Conservation (phyloP, 2,888 invertebrate species). For the Scelioninae gen. 2 region DNA sequence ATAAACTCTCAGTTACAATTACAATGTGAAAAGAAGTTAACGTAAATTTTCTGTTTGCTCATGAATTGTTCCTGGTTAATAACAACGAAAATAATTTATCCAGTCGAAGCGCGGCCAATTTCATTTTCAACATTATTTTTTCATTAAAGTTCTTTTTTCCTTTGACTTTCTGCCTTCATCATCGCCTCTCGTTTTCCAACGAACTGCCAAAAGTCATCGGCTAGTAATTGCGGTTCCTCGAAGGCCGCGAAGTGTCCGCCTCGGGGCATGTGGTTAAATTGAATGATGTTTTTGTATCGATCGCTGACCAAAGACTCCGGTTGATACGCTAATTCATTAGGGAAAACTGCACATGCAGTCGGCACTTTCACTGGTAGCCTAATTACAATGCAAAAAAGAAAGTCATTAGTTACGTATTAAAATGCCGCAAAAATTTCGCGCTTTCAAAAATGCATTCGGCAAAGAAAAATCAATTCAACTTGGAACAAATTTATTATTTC, state of each 20-base stretch:
- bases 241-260: conserved; percentile 93
- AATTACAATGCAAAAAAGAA: conserved; percentile 13
- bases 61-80: too few relatives aligned
- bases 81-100: too few relatives aligned
- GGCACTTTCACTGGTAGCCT: conserved; percentile 84
- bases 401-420: too few relatives aligned
- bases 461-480: too few relatives aligned
- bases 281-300: conserved; percentile 82
- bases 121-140: too few relatives aligned
- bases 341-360: conserved; percentile 84
- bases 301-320: conserved; percentile 79
- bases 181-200: conserved; percentile 73
- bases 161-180: conserved; percentile 31
- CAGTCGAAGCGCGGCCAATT: too few relatives aligned
- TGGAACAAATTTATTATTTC: too few relatives aligned
- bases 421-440: too few relatives aligned
- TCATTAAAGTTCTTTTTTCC: conserved; percentile 42
- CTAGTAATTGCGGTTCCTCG: conserved; percentile 84
- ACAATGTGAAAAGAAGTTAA: too few relatives aligned
- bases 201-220: conserved; percentile 82
- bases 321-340: conserved; percentile 80
- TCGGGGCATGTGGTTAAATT: conserved; percentile 79
- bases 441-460: too few relatives aligned
- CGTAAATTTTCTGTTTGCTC: too few relatives aligned
- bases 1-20: too few relatives aligned